Evolutionary conservation across 37 sponge, comb jelly and placozoan genomes (phyloP), one percentile per base, ranked within the genome.

Genomic region (Haliclona indistincta): DNA sequence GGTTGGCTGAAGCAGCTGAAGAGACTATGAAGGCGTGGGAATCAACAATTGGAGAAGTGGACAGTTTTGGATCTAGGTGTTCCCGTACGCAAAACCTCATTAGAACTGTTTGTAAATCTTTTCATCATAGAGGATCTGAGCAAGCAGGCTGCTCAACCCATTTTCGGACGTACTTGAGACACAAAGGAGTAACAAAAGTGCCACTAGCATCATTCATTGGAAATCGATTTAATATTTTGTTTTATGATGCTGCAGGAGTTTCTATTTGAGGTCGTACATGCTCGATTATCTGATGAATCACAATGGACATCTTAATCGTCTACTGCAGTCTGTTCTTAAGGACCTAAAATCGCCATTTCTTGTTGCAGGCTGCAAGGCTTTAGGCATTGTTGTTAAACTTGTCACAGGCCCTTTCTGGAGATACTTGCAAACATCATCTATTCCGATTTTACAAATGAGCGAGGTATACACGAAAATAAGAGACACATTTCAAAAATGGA

Each of bases 211-310:
- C 64, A 7, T 71, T 80, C 40, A 6, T 3, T 20, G 73, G 71
- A 35, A 80, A 80, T 32, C 72, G 73, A 1, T 79, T 80, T 30
- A 80, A 80, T 33, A 71, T 80, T 6, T 1, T 80, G n/a, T 80
- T 80, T 52, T 71, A 71, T 71, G 73, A 80, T 71, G 81, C 56
- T 33, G 73, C 54, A 38, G 81, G 65, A 49, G 71, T 80, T 2
- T 49, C 54, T 80, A 25, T 63, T 23, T 70, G 17, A 6, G 4
- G 2, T 2, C 20, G 2, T 55, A 49, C 17, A n/a, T 77, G n/a
- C 2, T 22, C 1, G 13, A 43, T 22, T 78, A 55, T 43, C 37
- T 67, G 4, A 22, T 5, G 2, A n/a, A 78, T 10, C 25, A 41
- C 10, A 53, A 23, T 22, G 68, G 28, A 38, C 39, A 47, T 17